Percentiles rank a stretch among this genome's conserved stretches.
Evolutionary conservation across 2,888 invertebrate species (phyloP).

Genomic region (Ichneumoninae sp.): DNA sequence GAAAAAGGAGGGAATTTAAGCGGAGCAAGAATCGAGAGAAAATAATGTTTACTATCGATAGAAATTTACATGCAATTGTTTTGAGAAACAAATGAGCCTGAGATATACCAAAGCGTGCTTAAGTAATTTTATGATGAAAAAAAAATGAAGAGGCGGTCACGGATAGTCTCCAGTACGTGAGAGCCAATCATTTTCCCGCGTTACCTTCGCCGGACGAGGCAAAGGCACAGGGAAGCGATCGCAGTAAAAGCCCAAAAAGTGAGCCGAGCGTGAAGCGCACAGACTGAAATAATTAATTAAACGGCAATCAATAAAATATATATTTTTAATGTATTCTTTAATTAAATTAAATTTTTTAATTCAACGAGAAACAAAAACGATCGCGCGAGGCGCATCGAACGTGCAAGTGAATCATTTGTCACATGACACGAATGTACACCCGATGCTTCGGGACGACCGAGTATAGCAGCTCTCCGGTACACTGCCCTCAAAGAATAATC

Average conservation of each 20-base stretch:
- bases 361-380: conserved; percentile 12
- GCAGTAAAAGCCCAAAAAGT: conserved; percentile 8
- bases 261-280: too few relatives aligned
- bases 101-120: too few relatives aligned
- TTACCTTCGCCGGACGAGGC: background rate
- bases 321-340: background rate
- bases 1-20: conserved; percentile 11
- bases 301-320: background rate
- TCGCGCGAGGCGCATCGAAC: conserved; percentile 37
- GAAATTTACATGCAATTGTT: conserved; percentile 3
- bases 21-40: conserved; percentile 31
- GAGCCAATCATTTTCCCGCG: conserved; percentile 44
- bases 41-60: conserved; percentile 16
- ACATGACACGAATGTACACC: conserved; percentile 58
- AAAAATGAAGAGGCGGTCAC: background rate
- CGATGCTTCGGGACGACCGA: conserved; percentile 50
- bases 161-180: background rate
- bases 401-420: conserved; percentile 66
- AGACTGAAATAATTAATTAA: background rate
- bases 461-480: conserved; percentile 52
- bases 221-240: conserved; percentile 5
- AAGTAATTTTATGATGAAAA: background rate
- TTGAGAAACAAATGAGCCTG: conserved; percentile 11
- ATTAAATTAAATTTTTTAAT: background rate
- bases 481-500: conserved; percentile 47